These are phyloP conservation scores for Syrista parreyssii DNA, from an alignment of 2,888 invertebrate species.

Conservation along the genomic window DNA sequence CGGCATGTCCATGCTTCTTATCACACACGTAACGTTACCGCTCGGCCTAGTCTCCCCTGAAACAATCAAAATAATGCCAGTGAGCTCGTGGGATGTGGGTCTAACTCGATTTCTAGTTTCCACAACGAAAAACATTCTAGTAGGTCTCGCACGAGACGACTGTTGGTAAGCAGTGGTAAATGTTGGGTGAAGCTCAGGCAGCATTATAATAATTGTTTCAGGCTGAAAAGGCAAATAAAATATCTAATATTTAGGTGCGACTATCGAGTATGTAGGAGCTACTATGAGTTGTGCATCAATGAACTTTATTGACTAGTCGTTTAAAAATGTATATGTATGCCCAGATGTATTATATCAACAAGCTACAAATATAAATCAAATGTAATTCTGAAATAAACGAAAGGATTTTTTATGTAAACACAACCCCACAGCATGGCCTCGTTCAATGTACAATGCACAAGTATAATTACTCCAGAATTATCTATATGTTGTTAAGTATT, in stretches of 20 bases:
- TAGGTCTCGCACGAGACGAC: slow-evolving; percentile 28
- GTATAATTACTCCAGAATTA: background rate
- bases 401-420: background rate
- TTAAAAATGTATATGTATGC: background rate
- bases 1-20: slow-evolving; percentile 32
- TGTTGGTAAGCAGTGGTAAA: slow-evolving; percentile 42
- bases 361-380: background rate
- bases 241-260: slow-evolving; percentile 2
- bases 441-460: background rate
- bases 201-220: slow-evolving; percentile 66
- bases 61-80: slow-evolving; percentile 69
- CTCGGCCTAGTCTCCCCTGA: slow-evolving; percentile 68
- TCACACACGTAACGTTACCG: slow-evolving; percentile 33
- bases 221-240: slow-evolving; percentile 51
- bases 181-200: slow-evolving; percentile 60
- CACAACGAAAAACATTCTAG: slow-evolving; percentile 19
- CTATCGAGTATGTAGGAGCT: background rate
- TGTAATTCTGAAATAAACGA: background rate
- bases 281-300: background rate
- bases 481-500: background rate
- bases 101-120: slow-evolving; percentile 17
- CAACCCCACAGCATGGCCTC: background rate
- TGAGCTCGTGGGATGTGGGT: slow-evolving; percentile 47
- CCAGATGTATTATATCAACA: background rate
- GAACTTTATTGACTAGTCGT: background rate